Base-by-base conservation (phyloP, 23 tunicate genomes). In the Botrylloides violaceus region DNA sequence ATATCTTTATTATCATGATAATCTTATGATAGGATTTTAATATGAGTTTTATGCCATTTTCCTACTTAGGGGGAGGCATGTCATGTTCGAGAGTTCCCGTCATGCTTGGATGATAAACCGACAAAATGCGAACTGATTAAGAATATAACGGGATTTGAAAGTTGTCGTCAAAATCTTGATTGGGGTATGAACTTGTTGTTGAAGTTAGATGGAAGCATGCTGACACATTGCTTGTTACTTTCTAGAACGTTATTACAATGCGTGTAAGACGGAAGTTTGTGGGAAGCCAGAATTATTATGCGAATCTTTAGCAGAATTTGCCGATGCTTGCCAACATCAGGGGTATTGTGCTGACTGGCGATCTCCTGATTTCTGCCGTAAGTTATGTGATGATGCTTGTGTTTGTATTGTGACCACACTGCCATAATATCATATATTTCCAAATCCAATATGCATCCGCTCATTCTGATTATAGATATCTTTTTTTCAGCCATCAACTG, bases 341-440 rank as follows among this genome's bases (percentile, higher is more conserved):
- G 89, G 89, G 19, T 57, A 19, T 1, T 83, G 89, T 60, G 79
- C 68, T 31, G 68, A 70, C 28, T 83, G 89, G 89, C 66, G 89
- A 57, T 53, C 62, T 6, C 48, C 2, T 18, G 36, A 29, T 59
- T 38, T 49, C 2, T 64, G 73, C 58, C 53, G 89, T 77, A 70
- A 58, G 73, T n/a, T n/a, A n/a, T n/a, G n/a, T n/a, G n/a, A n/a
- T n/a, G n/a, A n/a, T n/a, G n/a, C n/a, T n/a, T n/a, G n/a, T n/a
- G n/a, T n/a, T n/a, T n/a, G n/a, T n/a, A n/a, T n/a, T n/a, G n/a
- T n/a, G n/a, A n/a, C n/a, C n/a, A n/a, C n/a, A n/a, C n/a, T n/a
- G n/a, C n/a, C n/a, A n/a, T n/a, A n/a, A n/a, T n/a, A n/a, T n/a
- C n/a, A n/a, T n/a, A n/a, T n/a, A n/a, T n/a, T n/a, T n/a, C n/a